Percentiles rank a stretch among this genome's conserved stretches.
Conservation (phyloP, 2,797 vertebrate species). For the Sylvilagus floridanus region DNA sequence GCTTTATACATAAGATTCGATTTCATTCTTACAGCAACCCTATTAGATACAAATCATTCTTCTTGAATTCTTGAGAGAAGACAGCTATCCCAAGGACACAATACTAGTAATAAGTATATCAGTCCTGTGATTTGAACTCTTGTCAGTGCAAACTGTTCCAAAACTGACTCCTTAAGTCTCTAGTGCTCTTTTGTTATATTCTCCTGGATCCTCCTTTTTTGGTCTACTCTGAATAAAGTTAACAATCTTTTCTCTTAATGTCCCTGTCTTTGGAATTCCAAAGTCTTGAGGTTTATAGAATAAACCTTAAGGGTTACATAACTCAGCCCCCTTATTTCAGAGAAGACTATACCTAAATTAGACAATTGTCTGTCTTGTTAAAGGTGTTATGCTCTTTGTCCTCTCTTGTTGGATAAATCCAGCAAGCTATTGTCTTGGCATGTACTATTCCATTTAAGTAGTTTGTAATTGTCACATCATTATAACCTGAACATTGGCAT, state of each 20-base stretch:
- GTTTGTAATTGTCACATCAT: constrained; percentile 34
- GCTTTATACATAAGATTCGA: not conserved
- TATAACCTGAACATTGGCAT: constrained; percentile 42
- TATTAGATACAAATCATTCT: not conserved
- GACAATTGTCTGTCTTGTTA: constrained; percentile 40
- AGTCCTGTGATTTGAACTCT: not conserved
- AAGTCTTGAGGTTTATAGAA: constrained; percentile 27
- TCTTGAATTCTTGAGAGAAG: not conserved
- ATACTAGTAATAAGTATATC: not conserved
- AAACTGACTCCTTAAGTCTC: constrained; percentile 1
- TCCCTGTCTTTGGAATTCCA: not conserved
- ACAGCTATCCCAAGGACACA: constrained; percentile 45
- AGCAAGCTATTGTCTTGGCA: constrained; percentile 13
- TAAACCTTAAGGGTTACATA: constrained; percentile 45
- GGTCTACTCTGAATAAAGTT: not conserved
- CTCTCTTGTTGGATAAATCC: constrained; percentile 5
- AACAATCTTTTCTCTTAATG: not conserved
- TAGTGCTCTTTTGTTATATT: not conserved
- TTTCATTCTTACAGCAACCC: constrained; percentile 9
- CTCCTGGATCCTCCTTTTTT: not conserved
- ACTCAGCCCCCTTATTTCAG: constrained; percentile 22
- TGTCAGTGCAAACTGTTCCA: not conserved
- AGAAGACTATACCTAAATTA: not conserved
- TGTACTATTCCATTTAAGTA: constrained; percentile 28
- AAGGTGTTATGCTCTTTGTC: constrained; percentile 17